Conservation (phyloP, 2,797 vertebrate species). For the Iguana delicatissima region DNA sequence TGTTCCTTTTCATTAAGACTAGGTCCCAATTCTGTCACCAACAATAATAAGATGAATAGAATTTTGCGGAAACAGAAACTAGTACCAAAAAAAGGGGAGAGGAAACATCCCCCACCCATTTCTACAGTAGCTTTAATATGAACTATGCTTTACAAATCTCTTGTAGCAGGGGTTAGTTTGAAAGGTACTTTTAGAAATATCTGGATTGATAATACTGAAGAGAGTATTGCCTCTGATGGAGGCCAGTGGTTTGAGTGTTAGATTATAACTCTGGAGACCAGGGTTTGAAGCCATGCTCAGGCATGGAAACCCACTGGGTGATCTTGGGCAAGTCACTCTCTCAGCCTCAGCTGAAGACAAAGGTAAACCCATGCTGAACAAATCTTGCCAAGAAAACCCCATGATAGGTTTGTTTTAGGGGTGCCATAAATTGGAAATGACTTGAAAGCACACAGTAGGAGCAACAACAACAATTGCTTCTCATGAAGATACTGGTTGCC, state of each 20-base stretch:
- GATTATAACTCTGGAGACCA: no score
- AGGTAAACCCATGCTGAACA: no score
- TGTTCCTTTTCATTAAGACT: slow-evolving; percentile 51
- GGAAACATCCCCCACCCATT: no score
- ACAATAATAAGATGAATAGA: slow-evolving; percentile 15
- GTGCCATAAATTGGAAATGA: no score
- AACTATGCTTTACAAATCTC: not conserved
- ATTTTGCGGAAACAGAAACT: not conserved
- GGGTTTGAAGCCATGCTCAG: no score
- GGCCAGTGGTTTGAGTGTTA: not conserved
- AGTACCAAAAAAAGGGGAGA: not conserved
- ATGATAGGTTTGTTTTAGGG: no score
- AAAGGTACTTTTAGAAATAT: not conserved
- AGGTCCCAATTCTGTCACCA: slow-evolving; percentile 51
- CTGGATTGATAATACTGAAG: not conserved
- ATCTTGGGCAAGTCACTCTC: not conserved
- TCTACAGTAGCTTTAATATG: not conserved
- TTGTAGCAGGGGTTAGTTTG: not conserved
- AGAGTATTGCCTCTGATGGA: not conserved
- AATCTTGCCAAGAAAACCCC: no score
- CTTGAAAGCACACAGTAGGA: no score
- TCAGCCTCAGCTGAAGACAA: not conserved
- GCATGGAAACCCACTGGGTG: not conserved
- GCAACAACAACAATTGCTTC: no score
- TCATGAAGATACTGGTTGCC: no score